phyloP scores from a whole-genome alignment of 2,113 vertebrate species.

The Laterallus jamaicensis region DNA sequence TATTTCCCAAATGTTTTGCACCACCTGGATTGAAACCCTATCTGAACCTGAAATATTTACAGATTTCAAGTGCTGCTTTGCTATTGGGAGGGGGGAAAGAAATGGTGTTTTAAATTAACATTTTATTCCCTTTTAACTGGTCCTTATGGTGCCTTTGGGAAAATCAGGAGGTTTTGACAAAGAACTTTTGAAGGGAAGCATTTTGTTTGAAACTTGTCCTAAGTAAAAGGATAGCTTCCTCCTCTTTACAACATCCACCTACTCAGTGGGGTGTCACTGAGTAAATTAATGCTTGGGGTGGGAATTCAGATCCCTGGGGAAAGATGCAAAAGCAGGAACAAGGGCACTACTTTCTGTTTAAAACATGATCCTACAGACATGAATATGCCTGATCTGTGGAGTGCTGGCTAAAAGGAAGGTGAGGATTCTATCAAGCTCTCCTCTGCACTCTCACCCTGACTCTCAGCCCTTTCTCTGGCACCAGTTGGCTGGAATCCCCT shows the following conservation, averaged over 20 bases:
- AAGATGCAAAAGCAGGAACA: neutral
- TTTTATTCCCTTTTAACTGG: neutral
- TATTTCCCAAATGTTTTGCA: neutral
- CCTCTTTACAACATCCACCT: accelerated
- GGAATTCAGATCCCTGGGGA: neutral
- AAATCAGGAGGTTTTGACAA: neutral
- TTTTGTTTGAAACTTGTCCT: neutral
- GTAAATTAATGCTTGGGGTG: neutral
- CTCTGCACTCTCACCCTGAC: neutral
- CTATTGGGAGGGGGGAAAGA: neutral
- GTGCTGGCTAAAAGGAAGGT: neutral
- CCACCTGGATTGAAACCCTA: neutral
- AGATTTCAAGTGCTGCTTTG: neutral
- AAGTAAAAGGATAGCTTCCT: neutral
- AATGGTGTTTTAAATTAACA: neutral
- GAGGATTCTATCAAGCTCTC: neutral
- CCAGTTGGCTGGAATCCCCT: neutral
- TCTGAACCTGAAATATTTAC: neutral
- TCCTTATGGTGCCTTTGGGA: neutral
- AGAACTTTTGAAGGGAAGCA: neutral
- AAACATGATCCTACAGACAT: neutral
- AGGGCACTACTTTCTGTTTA: neutral
- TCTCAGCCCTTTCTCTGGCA: neutral
- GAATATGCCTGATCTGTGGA: neutral
- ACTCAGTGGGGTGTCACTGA: neutral